Base-by-base conservation (phyloP, 2,113 vertebrate genomes). In the Cairina moschata region DNA sequence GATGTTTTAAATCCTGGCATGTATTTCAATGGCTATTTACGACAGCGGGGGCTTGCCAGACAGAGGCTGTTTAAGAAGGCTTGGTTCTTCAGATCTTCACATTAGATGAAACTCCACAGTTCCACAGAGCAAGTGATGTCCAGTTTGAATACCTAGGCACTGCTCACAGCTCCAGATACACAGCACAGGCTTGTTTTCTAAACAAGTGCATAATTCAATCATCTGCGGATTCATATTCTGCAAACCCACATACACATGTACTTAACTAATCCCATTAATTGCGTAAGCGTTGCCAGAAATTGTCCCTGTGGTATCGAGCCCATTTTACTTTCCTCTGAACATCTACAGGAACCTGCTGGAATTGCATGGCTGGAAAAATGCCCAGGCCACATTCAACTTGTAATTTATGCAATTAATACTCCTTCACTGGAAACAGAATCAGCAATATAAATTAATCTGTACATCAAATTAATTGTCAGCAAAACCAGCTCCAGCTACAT, bases 181-280 rank as follows among this genome's bases (percentile, higher is more conserved):
- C 6, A 38, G 38, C 58, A 89, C 42, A 79, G 71, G 22, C 17
- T 74, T 4, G 0, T 5, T 44, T 85, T 94, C 60, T 34, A 91
- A 94, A 23, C 12, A 85, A 83, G 11, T 76, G 40, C 42, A 9
- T 68, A 84, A 85, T 65, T 96, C 52, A 89, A 38, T 72, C 38
- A 72, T 56, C 14, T 83, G 26, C 62, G n/a, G 55, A 59, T 5
- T 66, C 34, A 72, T 69, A 93, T 65, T 93, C 62, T 69, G 32
- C 48, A 94, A 91, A 68, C 31, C 28, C 69, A 38, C 22, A 48
- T 8, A 72, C 38, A 72, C 0, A 0, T 32, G 75, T 0, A 0
- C 71, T 82, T 76, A 93, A 85, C 62, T 60, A 88, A 83, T 44
- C 23, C 21, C 28, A 77, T 77, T 32, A 76, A 73, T 7, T 83